Percentiles rank a stretch among this genome's conserved stretches.
These are phyloP conservation scores for Tethea ocularis DNA, from an alignment of 2,888 invertebrate species.

Conservation along the genomic window DNA sequence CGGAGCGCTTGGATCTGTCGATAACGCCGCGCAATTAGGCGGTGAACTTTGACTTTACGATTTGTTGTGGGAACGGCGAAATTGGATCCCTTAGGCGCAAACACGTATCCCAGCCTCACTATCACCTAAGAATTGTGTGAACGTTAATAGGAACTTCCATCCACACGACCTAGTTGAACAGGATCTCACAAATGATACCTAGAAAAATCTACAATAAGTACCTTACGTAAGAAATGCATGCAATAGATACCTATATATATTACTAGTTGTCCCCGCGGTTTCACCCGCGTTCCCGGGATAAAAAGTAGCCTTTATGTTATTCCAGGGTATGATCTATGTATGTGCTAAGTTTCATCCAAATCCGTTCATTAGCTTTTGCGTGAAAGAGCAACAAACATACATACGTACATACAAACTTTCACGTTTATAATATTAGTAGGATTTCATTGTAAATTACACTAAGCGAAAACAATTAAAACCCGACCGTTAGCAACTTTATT, in stretches of 20 bases:
- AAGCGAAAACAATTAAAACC: constrained; percentile 44
- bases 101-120: constrained; percentile 24
- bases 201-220: not conserved
- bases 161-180: not conserved
- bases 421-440: too few relatives aligned
- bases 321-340: too few relatives aligned
- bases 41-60: constrained; percentile 77
- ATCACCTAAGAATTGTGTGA: not conserved
- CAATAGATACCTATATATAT: too few relatives aligned
- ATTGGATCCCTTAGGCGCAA: constrained; percentile 59
- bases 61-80: constrained; percentile 79
- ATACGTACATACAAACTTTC: too few relatives aligned
- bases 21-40: constrained; percentile 78
- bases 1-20: constrained; percentile 74
- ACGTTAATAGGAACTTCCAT: not conserved
- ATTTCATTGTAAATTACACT: constrained; percentile 21
- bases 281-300: too few relatives aligned
- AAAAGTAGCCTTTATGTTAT: too few relatives aligned
- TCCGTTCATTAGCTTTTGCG: too few relatives aligned
- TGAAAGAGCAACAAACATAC: too few relatives aligned
- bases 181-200: not conserved
- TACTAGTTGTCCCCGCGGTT: too few relatives aligned
- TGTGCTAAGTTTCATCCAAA: too few relatives aligned
- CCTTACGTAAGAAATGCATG: too few relatives aligned
- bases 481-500: constrained; percentile 46